Conservation (phyloP, 2,888 invertebrate genomes). For the Pristionchus maxplancki region DNA sequence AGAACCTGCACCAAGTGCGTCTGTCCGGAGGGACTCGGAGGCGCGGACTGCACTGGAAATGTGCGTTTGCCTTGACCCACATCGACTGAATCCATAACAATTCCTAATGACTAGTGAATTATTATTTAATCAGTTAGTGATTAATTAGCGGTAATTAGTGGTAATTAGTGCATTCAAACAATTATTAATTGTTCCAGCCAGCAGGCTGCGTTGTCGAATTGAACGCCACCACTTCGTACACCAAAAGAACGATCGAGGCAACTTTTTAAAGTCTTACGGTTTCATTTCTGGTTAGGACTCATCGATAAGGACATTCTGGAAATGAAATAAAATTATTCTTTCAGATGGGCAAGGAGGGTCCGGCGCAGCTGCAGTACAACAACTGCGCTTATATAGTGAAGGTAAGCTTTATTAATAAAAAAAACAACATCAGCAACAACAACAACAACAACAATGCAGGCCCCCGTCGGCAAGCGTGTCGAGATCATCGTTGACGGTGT, state of each 20-base stretch:
- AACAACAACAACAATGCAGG: neutral
- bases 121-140: neutral
- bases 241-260: neutral
- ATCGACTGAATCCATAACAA: too few relatives aligned
- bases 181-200: neutral
- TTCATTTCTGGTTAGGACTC: too few relatives aligned
- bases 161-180: too few relatives aligned
- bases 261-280: neutral
- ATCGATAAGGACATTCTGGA: too few relatives aligned
- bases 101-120: too few relatives aligned
- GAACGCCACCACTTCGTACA: neutral
- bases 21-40: slow-evolving; percentile 44
- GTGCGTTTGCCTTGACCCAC: too few relatives aligned
- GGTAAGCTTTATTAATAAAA: neutral
- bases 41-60: slow-evolving; percentile 25
- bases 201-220: slow-evolving; percentile 13
- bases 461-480: neutral
- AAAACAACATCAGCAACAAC: too few relatives aligned
- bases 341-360: slow-evolving; percentile 11
- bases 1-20: slow-evolving; percentile 30
- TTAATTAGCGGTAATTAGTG: neutral
- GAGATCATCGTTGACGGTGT: neutral
- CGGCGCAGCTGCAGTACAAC: neutral
- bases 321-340: neutral
- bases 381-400: slow-evolving; percentile 44